These are phyloP conservation scores for Aurelia sp. DNA, from an alignment of 30 jellyfish, hydroid and myxozoan species.

Conservation along the genomic window DNA sequence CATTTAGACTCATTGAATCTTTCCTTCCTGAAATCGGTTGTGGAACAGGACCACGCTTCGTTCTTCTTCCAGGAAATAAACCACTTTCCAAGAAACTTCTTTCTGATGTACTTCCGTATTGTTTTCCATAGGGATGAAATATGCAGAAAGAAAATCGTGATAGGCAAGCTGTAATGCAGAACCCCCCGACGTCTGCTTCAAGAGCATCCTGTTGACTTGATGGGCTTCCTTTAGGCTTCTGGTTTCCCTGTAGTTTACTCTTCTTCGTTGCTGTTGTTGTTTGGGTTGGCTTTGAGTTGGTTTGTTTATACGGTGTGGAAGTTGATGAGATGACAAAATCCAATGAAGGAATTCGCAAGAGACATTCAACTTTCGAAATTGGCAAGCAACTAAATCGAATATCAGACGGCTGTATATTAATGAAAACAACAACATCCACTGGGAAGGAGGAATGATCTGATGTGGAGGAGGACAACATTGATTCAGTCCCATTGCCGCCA, in stretches of 20 bases:
- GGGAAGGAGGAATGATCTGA: constrained; percentile 89
- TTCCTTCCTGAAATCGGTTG: constrained; percentile 97
- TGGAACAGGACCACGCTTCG: constrained; percentile 60
- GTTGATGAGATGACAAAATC: constrained; percentile 89
- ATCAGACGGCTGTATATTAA: constrained; percentile 95
- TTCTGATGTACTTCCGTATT: constrained; percentile 82
- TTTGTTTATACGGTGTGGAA: constrained; percentile 50
- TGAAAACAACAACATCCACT: constrained; percentile 83
- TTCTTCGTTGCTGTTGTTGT: constrained; percentile 47
- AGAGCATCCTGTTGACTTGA: constrained; percentile 21
- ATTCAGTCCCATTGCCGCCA: constrained; percentile 64
- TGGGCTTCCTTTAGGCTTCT: constrained; percentile 21
- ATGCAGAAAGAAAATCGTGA: constrained; percentile 94
- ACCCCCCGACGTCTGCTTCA: constrained; percentile 63
- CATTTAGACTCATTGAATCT: constrained; percentile 94
- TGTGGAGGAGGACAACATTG: constrained; percentile 84
- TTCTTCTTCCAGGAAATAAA: constrained; percentile 79
- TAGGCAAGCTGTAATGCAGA: constrained; percentile 82
- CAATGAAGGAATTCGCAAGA: constrained; percentile 85
- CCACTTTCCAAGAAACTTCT: constrained; percentile 68
- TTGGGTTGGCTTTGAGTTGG: constrained; percentile 3
- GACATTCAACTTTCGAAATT: constrained; percentile 90
- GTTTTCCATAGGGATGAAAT: constrained; percentile 97
- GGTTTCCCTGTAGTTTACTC: constrained; percentile 3
- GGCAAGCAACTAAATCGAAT: constrained; percentile 94